Evolutionary conservation across 2,113 vertebrate species (phyloP), one percentile per base, ranked within the genome.

Genomic region (Synodontis membranacea): DNA sequence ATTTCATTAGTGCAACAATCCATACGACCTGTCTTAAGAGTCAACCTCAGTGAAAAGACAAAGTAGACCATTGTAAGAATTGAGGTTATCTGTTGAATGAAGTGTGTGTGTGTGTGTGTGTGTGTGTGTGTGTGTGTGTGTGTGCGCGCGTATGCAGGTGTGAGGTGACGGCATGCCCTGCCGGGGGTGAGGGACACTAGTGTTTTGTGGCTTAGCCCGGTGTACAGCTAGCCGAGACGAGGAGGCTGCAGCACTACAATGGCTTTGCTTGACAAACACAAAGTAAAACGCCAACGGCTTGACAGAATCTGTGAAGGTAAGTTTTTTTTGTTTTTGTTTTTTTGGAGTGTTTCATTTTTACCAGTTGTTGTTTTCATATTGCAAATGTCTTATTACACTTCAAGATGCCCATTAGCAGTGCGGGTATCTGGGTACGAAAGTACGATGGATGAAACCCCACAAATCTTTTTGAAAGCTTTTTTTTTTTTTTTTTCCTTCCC

Each of bases 221-320:
- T 88, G 86, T 80, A 56, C 83, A 76, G 37, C 74, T 91, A 78
- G 86, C 62, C 91, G 94, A 93, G 93, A 91, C 91, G 92, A 90
- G 90, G 91, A 92, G 89, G 90, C 92, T 92, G 92, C 87, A 89
- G 58, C 90, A 68, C 90, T 92, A 17, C 93, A 92, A 99, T 99
- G 97, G 97, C 98, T 93, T 96, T 99, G 94, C 97, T 98, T 95
- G 98, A 99, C 95, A 99, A 99, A 96, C 98, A 99, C 95, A 99
- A 98, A 97, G 98, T 99, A 91, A 99, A 99, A 94, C 94, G 98
- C 79, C 98, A 99, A 94, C 96, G 98, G 84, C 94, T 99, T 92
- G 98, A 99, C 95, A 96, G 96, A 90, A 99, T 99, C 92, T 99
- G 98, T 88, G 98, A 99, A 97, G 98, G 98, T 99, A 96, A 95